phyloP scores from a whole-genome alignment of 1,140 invertebrate species.

The Drosophila parvula region DNA sequence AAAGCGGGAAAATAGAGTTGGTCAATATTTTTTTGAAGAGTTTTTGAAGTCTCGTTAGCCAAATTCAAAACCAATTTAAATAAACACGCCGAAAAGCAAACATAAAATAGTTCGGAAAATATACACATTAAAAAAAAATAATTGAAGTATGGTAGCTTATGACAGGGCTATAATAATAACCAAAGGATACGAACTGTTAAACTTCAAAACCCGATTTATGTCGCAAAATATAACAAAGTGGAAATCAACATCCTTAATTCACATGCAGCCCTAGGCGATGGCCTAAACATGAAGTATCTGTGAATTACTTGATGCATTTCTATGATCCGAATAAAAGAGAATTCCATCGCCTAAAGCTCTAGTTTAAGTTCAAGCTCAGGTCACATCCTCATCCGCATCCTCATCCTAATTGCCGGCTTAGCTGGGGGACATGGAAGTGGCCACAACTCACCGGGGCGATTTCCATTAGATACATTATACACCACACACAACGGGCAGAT shows the following conservation, averaged over 20 bases:
- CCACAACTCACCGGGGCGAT: conserved; percentile 42
- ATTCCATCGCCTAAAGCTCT: neutral
- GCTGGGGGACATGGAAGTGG: conserved; percentile 14
- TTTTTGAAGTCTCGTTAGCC: neutral
- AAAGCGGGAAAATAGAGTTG: conserved; percentile 1
- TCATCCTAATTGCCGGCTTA: conserved; percentile 45
- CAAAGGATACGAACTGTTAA: neutral
- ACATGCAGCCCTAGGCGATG: neutral
- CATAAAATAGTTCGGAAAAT: neutral
- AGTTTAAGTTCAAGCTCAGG: neutral
- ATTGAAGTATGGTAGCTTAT: neutral
- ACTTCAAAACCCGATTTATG: neutral
- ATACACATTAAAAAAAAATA: neutral
- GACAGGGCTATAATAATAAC: neutral
- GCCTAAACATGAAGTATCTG: neutral
- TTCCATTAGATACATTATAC: conserved; percentile 46
- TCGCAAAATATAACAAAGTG: neutral
- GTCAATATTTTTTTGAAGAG: neutral
- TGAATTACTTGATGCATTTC: conserved; percentile 10
- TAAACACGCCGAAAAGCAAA: neutral
- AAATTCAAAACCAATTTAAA: conserved; percentile 3
- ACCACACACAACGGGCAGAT: conserved; percentile 1
- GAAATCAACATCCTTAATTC: neutral
- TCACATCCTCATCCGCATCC: conserved; percentile 24
- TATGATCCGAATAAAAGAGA: neutral